A percentile compares a stretch with the other conserved stretches of the same genome.
phyloP scores from a whole-genome alignment of 2,113 vertebrate species.

The Prolemur simus region DNA sequence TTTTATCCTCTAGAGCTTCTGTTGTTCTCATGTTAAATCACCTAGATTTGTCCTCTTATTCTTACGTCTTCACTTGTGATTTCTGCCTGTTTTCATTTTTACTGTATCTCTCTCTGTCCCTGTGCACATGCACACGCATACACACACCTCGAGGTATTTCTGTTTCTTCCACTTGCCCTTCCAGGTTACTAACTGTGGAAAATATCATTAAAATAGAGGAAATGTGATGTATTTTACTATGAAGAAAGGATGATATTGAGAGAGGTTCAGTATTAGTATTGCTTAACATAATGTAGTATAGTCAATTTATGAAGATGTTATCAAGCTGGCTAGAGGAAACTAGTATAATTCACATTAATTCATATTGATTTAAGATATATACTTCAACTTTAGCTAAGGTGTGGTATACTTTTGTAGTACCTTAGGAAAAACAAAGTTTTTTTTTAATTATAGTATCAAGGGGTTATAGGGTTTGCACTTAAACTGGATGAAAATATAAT shows the following conservation, averaged over 20 bases:
- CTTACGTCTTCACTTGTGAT: neutral
- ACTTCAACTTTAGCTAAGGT: neutral
- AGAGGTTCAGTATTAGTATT: neutral
- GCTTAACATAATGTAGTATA: neutral
- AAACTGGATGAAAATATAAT: neutral
- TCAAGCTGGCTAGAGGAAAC: neutral
- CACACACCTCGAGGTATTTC: neutral
- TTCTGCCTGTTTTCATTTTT: neutral
- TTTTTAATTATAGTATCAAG: neutral
- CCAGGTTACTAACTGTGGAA: neutral
- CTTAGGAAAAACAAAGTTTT: neutral
- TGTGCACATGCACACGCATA: neutral
- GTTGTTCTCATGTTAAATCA: neutral
- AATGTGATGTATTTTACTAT: neutral
- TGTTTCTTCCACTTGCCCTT: neutral
- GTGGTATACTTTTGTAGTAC: neutral
- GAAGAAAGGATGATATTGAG: constrained; percentile 3
- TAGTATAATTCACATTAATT: neutral
- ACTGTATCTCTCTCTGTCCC: neutral
- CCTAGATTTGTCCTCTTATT: neutral
- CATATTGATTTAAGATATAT: neutral
- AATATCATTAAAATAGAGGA: neutral
- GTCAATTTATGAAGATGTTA: neutral
- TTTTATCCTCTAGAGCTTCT: neutral
- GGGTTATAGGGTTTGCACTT: neutral